phyloP scores from a whole-genome alignment of 2,888 invertebrate species.

The Branchipolynoe longqiensis region DNA sequence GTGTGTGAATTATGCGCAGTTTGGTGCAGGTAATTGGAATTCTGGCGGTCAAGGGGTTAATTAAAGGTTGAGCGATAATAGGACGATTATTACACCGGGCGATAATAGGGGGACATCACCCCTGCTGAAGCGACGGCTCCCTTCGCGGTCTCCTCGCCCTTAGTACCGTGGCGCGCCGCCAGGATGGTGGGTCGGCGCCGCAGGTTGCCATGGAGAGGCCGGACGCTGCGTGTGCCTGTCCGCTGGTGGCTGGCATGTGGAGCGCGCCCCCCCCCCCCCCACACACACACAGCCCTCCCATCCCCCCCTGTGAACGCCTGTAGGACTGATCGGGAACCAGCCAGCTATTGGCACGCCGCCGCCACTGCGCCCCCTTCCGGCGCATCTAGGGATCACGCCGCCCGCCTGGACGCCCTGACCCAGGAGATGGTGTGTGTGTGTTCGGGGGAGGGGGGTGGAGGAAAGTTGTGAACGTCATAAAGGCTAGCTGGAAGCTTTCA shows the following conservation, averaged over 20 bases:
- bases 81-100: background rate
- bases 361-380: background rate
- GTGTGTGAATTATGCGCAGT: too few relatives aligned
- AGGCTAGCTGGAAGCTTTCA: too few relatives aligned
- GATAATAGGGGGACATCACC: background rate
- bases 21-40: background rate
- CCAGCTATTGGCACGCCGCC: background rate
- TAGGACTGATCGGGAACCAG: background rate
- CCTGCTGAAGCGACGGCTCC: background rate
- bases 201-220: slow-evolving; percentile 20
- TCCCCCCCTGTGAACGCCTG: background rate
- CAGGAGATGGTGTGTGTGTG: too few relatives aligned
- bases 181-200: background rate
- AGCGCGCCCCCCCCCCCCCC: too few relatives aligned
- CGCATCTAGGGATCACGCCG: too few relatives aligned
- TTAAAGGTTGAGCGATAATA: too few relatives aligned
- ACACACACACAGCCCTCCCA: too few relatives aligned
- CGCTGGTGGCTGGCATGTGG: background rate
- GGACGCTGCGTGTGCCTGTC: background rate
- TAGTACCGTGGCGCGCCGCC: background rate
- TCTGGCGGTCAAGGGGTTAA: too few relatives aligned
- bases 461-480: too few relatives aligned
- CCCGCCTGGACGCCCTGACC: too few relatives aligned
- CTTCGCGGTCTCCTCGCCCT: background rate
- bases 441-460: too few relatives aligned